Conservation (phyloP, 1,140 invertebrate genomes). For the Ceratina australensis region DNA sequence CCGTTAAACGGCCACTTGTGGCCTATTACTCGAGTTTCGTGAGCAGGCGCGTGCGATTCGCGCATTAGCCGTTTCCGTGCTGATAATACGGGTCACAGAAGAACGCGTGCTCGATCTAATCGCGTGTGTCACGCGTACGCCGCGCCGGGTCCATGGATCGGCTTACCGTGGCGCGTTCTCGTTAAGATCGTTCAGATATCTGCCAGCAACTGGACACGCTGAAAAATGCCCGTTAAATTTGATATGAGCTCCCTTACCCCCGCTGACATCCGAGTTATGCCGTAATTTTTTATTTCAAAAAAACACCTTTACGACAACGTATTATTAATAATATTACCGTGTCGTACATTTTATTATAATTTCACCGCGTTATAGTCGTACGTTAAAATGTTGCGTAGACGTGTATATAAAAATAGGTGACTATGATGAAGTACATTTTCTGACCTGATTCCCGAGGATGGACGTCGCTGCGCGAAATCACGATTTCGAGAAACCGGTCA, state of each 20-base stretch:
- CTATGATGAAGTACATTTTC: too few relatives aligned
- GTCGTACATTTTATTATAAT: too few relatives aligned
- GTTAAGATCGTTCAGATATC: conserved; percentile 41
- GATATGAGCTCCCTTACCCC: conserved; percentile 25
- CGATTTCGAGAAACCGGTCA: too few relatives aligned
- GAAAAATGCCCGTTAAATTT: conserved; percentile 50
- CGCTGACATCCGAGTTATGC: too few relatives aligned
- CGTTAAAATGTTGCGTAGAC: too few relatives aligned
- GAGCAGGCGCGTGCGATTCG: conserved; percentile 68
- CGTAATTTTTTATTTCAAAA: too few relatives aligned
- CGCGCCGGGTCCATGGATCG: conserved; percentile 3
- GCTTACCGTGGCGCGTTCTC: conserved; percentile 23
- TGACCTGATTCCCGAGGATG: too few relatives aligned
- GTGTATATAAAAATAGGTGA: too few relatives aligned
- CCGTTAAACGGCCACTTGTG: conserved; percentile 59
- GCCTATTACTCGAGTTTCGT: conserved; percentile 70
- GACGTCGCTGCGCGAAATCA: too few relatives aligned
- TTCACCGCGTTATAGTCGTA: too few relatives aligned
- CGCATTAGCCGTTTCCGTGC: conserved; percentile 62
- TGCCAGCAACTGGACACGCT: not conserved
- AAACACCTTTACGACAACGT: too few relatives aligned
- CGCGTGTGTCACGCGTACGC: conserved; percentile 51
- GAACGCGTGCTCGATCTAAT: conserved; percentile 50
- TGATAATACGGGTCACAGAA: conserved; percentile 34
- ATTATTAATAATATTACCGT: too few relatives aligned